Base-by-base conservation (phyloP, 2,797 vertebrate genomes). In the Hybognathus amarus region DNA sequence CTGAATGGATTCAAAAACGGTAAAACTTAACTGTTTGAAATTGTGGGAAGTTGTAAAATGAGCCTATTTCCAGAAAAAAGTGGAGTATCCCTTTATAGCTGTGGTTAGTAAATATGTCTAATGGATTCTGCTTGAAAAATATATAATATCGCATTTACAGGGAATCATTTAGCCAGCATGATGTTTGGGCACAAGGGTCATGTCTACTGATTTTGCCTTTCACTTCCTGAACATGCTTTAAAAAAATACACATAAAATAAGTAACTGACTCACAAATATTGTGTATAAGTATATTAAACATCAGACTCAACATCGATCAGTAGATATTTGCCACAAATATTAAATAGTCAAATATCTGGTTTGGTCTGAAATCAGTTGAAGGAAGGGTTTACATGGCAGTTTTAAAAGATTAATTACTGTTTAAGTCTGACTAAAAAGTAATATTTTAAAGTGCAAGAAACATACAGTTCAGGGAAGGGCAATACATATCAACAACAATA, bases 101-200 rank as follows among this genome's bases (percentile, higher is more conserved):
- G 80, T 22, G 5, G 6, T 74, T 67, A 54, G 33, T 82, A 22
- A 75, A 67, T 63, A 67, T 82, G 30, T 67, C 61, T 52, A 82
- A 67, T 67, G 61, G 61, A 82, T 82, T 74, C 71, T 11, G 71
- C 71, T 67, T 75, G 33, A 40, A 67, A 75, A 54, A 54, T n/a
- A 54, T 67, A 75, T n/a, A n/a, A n/a, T n/a, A n/a, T n/a, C n/a
- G n/a, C 59, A 6, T 45, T 66, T 56, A 18, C 71, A 76, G 45
- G 47, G 17, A 40, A 15, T 75, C 33, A 40, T 67, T 67, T 66
- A 67, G 61, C 11, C 30, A 0, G 12, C 4, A 4, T 40, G 33
- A 82, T 75, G 47, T 54, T 20, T 15, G 61, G 17, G 61, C 17
- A 66, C n/a, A 75, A 47, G 33, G 79, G 30, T 76, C 18, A 52